These are phyloP conservation scores for Steinernema carpocapsae DNA, from an alignment of 2,888 invertebrate genomes.

Conservation along the genomic window DNA sequence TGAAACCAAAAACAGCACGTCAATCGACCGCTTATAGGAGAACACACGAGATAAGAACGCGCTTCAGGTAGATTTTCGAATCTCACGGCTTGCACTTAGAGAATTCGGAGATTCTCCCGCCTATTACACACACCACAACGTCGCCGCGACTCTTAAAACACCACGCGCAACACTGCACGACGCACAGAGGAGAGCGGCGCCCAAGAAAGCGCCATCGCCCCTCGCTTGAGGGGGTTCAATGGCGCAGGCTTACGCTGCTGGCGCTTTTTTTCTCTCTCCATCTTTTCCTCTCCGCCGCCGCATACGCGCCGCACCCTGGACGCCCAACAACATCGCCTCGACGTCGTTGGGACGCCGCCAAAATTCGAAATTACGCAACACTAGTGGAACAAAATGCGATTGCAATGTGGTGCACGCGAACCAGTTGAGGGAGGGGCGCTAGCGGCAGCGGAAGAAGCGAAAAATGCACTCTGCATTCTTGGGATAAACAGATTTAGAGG, in stretches of 20 bases:
- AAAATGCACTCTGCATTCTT: too few relatives aligned
- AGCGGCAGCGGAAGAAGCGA: too few relatives aligned
- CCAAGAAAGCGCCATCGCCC: constrained; percentile 13
- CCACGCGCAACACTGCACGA: not conserved
- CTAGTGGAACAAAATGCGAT: constrained; percentile 6
- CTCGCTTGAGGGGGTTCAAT: constrained; percentile 10
- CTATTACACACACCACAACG: not conserved
- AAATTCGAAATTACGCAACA: constrained; percentile 21
- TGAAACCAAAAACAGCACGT: not conserved
- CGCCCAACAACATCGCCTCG: too few relatives aligned
- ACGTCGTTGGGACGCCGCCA: not conserved
- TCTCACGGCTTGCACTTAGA: too few relatives aligned
- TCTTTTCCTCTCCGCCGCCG: not conserved
- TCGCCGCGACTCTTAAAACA: not conserved
- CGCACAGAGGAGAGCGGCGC: not conserved
- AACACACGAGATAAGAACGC: not conserved
- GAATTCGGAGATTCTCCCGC: constrained; percentile 6
- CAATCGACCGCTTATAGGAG: not conserved
- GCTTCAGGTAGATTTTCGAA: not conserved
- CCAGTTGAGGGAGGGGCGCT: too few relatives aligned
- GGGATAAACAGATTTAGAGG: too few relatives aligned
- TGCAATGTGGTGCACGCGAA: not conserved
- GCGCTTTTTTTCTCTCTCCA: not conserved
- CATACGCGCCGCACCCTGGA: not conserved
- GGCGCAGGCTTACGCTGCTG: not conserved